A percentile compares a stretch with the other conserved stretches of the same genome.
These are phyloP conservation scores for Melanotaenia boesemani DNA, from an alignment of 2,797 vertebrate species.

Conservation along the genomic window DNA sequence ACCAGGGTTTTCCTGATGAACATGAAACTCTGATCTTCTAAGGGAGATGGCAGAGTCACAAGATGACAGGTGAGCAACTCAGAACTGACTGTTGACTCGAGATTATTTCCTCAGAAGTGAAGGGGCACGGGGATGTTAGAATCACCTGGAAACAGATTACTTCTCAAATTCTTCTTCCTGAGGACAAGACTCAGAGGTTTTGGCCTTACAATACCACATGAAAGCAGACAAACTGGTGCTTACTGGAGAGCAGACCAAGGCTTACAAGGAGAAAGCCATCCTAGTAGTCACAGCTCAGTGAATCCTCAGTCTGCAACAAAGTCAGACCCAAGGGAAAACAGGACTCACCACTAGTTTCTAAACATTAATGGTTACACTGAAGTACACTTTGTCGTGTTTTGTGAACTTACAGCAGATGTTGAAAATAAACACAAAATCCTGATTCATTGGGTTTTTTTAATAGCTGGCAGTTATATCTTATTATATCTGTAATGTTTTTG, in stretches of 20 bases:
- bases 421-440: no score
- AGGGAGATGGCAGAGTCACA: no score
- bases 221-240: neutral
- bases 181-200: neutral
- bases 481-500: no score
- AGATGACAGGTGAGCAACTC: neutral
- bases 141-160: neutral
- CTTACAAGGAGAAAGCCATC: neutral
- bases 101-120: neutral
- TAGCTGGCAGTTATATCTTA: no score
- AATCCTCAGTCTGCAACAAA: no score
- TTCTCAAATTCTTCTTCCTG: neutral
- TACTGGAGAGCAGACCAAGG: neutral
- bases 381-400: no score
- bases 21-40: neutral
- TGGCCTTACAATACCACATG: neutral
- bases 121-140: neutral
- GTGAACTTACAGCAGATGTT: no score
- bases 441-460: no score
- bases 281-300: neutral
- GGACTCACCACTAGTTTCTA: no score
- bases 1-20: no score
- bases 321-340: no score
- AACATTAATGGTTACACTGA: no score
- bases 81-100: neutral